Evolutionary conservation across 2,113 vertebrate genomes (phyloP).

Genomic region (Zosterops lateralis): DNA sequence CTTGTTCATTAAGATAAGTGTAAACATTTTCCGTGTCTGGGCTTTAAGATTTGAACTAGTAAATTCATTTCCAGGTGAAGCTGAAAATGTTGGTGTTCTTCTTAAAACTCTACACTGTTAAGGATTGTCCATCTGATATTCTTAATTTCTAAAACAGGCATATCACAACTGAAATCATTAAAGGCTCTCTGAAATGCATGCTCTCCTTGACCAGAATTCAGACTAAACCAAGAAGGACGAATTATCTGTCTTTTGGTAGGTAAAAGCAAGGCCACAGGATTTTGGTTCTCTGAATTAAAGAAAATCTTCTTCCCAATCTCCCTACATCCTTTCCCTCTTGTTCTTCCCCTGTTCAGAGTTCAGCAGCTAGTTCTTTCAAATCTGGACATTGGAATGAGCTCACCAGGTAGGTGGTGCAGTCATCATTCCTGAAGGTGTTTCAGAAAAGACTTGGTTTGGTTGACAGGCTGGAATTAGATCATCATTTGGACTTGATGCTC

Average conservation of each 20-base stretch:
- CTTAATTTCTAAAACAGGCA: not conserved
- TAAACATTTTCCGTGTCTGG: not conserved
- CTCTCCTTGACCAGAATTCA: not conserved
- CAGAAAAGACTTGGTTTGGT: not conserved
- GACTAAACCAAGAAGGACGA: not conserved
- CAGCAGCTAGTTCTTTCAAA: not conserved
- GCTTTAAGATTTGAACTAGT: not conserved
- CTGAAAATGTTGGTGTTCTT: not conserved
- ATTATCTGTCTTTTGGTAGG: not conserved
- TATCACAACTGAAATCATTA: not conserved
- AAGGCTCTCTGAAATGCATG: not conserved
- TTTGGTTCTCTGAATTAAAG: not conserved
- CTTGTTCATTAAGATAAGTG: not conserved
- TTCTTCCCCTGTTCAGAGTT: not conserved
- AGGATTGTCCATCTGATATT: not conserved
- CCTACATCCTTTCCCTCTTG: not conserved
- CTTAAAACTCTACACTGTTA: not conserved
- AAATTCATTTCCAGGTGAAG: not conserved
- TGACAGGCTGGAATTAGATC: not conserved
- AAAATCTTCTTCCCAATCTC: not conserved
- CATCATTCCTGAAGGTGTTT: accelerated
- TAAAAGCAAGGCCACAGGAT: not conserved
- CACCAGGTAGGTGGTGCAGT: not conserved
- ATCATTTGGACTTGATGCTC: accelerated
- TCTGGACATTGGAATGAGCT: not conserved